These are phyloP conservation scores for Diadophis punctatus DNA, from an alignment of 2,113 vertebrate genomes.

Conservation along the genomic window DNA sequence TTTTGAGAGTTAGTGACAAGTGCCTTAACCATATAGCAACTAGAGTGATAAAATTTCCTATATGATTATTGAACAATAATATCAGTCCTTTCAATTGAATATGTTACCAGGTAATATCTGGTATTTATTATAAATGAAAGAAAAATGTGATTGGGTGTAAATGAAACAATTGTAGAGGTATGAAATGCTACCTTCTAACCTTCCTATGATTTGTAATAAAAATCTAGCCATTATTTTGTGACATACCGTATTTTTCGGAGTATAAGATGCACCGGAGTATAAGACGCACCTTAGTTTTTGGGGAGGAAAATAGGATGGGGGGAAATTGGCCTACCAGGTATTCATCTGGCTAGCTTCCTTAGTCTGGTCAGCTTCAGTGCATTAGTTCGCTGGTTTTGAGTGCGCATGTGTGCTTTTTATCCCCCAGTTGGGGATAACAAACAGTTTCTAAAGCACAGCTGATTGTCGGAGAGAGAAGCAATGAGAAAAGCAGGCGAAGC, in stretches of 20 bases:
- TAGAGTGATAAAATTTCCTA: not conserved
- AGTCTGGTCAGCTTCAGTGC: too few relatives aligned
- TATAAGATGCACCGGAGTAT: too few relatives aligned
- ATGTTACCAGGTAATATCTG: not conserved
- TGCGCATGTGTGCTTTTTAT: too few relatives aligned
- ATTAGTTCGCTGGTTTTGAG: too few relatives aligned
- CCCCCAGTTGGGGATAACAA: too few relatives aligned
- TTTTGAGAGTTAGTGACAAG: not conserved
- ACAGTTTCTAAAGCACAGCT: too few relatives aligned
- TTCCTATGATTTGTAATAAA: not conserved
- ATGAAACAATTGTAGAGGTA: not conserved
- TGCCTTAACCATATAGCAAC: not conserved
- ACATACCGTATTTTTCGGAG: not conserved
- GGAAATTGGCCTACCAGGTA: too few relatives aligned
- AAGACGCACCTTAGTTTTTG: too few relatives aligned
- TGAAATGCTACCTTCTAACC: not conserved
- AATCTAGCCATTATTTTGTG: not conserved
- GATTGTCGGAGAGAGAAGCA: too few relatives aligned
- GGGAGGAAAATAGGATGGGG: too few relatives aligned
- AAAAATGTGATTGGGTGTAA: not conserved
- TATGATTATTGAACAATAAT: not conserved
- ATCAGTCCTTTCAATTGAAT: not conserved
- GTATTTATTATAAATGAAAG: not conserved
- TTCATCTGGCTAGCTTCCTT: too few relatives aligned
- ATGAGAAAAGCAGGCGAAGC: too few relatives aligned